A percentile compares a stretch with the other conserved stretches of the same genome.
These are phyloP conservation scores for Progne subis DNA, from an alignment of 2,113 vertebrate species.

Conservation along the genomic window DNA sequence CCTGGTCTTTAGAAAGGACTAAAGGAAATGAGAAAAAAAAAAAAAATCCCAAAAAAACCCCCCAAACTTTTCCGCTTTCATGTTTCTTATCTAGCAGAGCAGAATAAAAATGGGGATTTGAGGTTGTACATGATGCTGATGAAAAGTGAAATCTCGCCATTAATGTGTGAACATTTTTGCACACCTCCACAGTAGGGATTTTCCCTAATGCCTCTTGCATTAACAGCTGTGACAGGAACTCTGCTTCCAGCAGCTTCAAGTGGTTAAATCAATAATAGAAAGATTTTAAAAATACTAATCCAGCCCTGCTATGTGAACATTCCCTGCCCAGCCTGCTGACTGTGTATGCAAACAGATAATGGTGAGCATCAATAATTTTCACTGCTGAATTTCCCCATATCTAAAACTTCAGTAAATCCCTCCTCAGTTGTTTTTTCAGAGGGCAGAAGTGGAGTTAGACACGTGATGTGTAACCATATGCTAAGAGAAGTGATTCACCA, in stretches of 20 bases:
- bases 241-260: conserved; percentile 50
- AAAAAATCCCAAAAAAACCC: neutral
- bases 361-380: conserved; percentile 31
- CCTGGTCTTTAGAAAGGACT: neutral
- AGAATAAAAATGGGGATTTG: conserved; percentile 6
- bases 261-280: conserved; percentile 44
- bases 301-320: neutral
- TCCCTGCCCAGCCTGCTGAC: neutral
- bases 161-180: conserved; percentile 40
- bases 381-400: conserved; percentile 6
- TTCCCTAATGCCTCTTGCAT: conserved; percentile 49
- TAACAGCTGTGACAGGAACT: conserved; percentile 33
- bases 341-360: conserved; percentile 57
- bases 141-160: conserved; percentile 29
- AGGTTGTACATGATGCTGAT: neutral
- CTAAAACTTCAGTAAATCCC: conserved; percentile 58
- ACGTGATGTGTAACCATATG: conserved; percentile 47
- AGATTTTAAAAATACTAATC: conserved; percentile 33
- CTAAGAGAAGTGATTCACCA: conserved; percentile 56
- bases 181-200: conserved; percentile 42
- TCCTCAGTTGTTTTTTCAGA: conserved; percentile 28
- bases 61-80: neutral
- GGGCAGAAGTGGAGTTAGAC: conserved; percentile 47
- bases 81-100: conserved; percentile 8
- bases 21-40: neutral